Conservation (phyloP, 2,113 vertebrate species). For the Siniperca knerii region DNA sequence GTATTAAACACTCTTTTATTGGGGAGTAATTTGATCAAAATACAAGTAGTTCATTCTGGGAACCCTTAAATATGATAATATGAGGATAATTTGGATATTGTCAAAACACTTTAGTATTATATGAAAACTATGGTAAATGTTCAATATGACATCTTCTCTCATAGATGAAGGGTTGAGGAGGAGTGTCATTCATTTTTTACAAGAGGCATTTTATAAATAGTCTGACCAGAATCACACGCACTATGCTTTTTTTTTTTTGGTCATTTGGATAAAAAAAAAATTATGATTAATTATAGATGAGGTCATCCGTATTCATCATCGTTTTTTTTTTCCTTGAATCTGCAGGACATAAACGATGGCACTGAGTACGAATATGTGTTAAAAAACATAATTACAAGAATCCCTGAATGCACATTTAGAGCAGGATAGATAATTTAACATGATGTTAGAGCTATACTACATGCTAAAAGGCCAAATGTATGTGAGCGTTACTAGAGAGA, state of each 20-base stretch:
- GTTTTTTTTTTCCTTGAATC: neutral
- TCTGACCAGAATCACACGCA: conserved; percentile 27
- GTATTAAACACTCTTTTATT: neutral
- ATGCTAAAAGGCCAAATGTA: conserved; percentile 33
- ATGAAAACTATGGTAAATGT: neutral
- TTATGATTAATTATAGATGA: conserved; percentile 51
- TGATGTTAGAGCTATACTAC: conserved; percentile 7
- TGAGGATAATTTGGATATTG: neutral
- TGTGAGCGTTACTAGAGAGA: conserved; percentile 20
- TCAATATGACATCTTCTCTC: neutral
- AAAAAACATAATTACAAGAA: neutral
- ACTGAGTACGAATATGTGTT: neutral
- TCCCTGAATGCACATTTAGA: neutral
- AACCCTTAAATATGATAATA: neutral
- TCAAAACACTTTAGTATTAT: neutral
- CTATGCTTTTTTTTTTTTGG: neutral
- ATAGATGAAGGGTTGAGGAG: neutral
- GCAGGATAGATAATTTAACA: neutral
- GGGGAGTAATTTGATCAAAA: neutral
- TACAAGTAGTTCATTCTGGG: neutral
- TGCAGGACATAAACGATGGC: neutral
- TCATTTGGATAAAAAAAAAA: conserved; percentile 25
- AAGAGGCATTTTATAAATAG: conserved; percentile 48
- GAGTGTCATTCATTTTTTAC: conserved; percentile 42
- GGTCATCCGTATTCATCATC: neutral